Evolutionary conservation across 1,140 invertebrate genomes (phyloP).

Genomic region (Lucilia sericata): DNA sequence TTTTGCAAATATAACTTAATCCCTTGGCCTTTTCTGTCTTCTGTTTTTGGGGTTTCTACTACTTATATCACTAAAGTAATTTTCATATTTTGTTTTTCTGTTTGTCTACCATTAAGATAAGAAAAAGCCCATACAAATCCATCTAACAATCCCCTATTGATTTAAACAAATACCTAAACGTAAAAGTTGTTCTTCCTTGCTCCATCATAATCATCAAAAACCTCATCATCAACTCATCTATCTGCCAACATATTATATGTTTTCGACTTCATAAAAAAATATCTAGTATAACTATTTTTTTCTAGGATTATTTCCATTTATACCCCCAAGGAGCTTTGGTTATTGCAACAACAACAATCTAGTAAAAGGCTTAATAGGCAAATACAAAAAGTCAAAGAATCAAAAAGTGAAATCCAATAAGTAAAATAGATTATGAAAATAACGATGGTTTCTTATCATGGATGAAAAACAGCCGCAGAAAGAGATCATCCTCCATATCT

Average conservation of each 20-base stretch:
- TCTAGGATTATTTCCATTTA: too few species aligned
- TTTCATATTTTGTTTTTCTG: neutral
- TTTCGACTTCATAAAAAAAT: too few species aligned
- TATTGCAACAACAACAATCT: neutral
- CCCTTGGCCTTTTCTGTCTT: too few species aligned
- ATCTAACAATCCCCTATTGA: neutral
- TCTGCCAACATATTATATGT: too few species aligned
- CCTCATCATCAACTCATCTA: neutral
- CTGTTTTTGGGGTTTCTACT: neutral
- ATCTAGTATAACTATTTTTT: too few species aligned
- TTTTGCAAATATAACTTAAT: too few species aligned
- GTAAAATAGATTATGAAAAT: neutral
- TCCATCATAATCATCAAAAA: neutral
- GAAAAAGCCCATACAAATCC: neutral
- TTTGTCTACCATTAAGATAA: neutral
- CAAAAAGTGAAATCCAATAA: neutral
- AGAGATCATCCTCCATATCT: neutral
- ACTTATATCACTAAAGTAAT: neutral
- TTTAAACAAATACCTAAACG: neutral
- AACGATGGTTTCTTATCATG: neutral
- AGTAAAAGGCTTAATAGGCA: neutral
- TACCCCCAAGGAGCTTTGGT: neutral
- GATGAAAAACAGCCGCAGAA: neutral
- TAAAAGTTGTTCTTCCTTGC: neutral
- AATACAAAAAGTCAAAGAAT: neutral